Base-by-base conservation (phyloP, 1,140 invertebrate genomes). In the Centruroides sculpturatus region DNA sequence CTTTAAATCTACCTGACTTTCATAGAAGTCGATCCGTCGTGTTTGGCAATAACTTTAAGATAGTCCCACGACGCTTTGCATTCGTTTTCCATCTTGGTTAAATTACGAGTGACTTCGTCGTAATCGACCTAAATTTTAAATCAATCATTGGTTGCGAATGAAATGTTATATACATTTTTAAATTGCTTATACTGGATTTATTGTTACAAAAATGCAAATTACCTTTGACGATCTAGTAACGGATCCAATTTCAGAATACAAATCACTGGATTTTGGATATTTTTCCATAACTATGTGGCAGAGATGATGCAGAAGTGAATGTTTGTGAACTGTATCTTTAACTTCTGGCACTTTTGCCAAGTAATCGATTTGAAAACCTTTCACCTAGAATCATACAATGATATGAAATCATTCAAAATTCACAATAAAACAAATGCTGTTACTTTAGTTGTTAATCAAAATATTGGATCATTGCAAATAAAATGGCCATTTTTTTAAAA, bases 41-140 rank as follows among this genome's bases (percentile, higher is more conserved):
- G 92, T 74, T 98, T 99, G 5, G 89, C 85, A 62, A 98, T 92
- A 41, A 89, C 81, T 77, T 95, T 94, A 63, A 99, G 81, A 74
- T 98, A 88, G 74, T 98, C 94, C 89, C 93, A 98, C 0, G 92
- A 96, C 10, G 87, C 84, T 74, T 98, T 98, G 76, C 96, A 99
- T 71, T 99, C 95, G 34, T 80, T 79, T 75, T 99, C 94, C 69
- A 99, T 80, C 70, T 88, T 88, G 47, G 80, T 77, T 13, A 99
- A 82, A 72, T 92, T 98, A 53, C 83, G 76, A 5, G 82, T 79
- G n/a, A 94, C 75, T 66, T 94, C 86, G 63, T 92, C 87, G 72
- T 92, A 96, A 72, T 96, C 92, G 4, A 93, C 86, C 73, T 90
- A 87, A 35, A 48, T 41, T 41, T 41, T 41, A 34, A 9, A 41